These are phyloP conservation scores for Monomorium pharaonis DNA, from an alignment of 1,140 invertebrate genomes.

Conservation along the genomic window DNA sequence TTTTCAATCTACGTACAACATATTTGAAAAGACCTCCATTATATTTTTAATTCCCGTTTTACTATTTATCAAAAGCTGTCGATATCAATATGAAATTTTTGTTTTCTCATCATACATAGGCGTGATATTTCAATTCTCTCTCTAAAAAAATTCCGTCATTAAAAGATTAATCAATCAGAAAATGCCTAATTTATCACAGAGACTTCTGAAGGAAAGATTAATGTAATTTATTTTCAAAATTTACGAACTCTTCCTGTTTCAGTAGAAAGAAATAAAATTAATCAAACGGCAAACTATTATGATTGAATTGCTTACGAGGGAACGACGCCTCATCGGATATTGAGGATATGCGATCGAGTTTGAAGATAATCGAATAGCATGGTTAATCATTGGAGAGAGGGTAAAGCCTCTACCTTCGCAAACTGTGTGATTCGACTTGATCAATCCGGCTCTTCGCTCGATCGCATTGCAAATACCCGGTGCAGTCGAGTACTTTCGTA, in stretches of 20 bases:
- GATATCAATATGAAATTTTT: slow-evolving; percentile 5
- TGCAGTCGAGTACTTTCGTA: slow-evolving; percentile 42
- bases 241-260: neutral
- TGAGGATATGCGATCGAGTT: slow-evolving; percentile 27
- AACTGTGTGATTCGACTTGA: slow-evolving; percentile 10
- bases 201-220: neutral
- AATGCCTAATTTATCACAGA: neutral
- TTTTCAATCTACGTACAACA: neutral
- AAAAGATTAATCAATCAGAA: slow-evolving; percentile 47
- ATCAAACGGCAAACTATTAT: neutral
- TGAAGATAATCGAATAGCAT: slow-evolving; percentile 32
- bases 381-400: neutral
- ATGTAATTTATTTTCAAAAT: neutral
- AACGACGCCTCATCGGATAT: slow-evolving; percentile 10
- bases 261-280: slow-evolving; percentile 1
- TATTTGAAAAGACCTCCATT: neutral
- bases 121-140: neutral
- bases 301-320: neutral
- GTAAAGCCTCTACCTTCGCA: slow-evolving; percentile 17
- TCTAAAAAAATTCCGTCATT: slow-evolving; percentile 4
- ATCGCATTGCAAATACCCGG: slow-evolving; percentile 55
- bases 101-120: neutral
- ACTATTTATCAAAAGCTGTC: neutral
- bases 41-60: neutral
- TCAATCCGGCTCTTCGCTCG: neutral